These are phyloP conservation scores for Lasioglossum figueresi DNA, from an alignment of 2,888 invertebrate genomes.

Conservation along the genomic window DNA sequence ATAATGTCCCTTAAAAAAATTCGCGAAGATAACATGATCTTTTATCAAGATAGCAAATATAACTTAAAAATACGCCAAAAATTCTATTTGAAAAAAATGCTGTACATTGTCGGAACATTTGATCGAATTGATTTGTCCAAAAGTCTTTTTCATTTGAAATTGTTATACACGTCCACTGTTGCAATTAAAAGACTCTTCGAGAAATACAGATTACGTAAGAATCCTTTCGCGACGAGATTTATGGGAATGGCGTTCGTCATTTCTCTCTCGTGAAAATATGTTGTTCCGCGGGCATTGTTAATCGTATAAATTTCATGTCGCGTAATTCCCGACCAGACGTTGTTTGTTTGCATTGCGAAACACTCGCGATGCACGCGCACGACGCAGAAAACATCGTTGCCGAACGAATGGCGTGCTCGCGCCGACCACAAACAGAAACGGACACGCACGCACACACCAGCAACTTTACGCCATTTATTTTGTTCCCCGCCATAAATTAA, in stretches of 20 bases:
- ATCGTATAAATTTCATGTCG: constrained; percentile 17
- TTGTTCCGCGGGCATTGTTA: neutral
- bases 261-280: neutral
- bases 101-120: neutral
- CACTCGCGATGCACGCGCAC: constrained; percentile 2
- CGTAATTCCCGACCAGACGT: constrained; percentile 10
- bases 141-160: neutral
- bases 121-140: neutral
- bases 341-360: constrained; percentile 13
- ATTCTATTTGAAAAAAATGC: neutral
- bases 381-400: neutral
- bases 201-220: neutral
- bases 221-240: neutral
- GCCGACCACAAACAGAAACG: neutral
- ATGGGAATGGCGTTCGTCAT: neutral
- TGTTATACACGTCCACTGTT: neutral
- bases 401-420: neutral
- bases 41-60: neutral
- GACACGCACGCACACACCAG: neutral
- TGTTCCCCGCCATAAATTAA: constrained; percentile 13
- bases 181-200: neutral
- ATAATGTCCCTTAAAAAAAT: neutral
- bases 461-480: constrained; percentile 15
- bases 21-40: neutral
- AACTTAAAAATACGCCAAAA: neutral